These are phyloP conservation scores for Peromyscus nudipes DNA, from an alignment of 2,797 vertebrate genomes.

Conservation along the genomic window DNA sequence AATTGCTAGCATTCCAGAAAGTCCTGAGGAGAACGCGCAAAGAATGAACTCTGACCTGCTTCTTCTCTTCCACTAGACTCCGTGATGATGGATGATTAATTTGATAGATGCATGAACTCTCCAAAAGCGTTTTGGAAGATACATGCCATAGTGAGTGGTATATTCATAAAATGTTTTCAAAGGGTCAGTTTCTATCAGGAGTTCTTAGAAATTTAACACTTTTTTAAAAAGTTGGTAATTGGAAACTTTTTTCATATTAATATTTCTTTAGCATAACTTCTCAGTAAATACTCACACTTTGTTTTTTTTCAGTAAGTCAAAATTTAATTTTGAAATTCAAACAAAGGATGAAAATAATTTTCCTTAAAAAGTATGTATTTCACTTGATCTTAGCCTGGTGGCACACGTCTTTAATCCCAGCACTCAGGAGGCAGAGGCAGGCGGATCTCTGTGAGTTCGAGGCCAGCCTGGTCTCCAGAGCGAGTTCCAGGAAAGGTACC, in stretches of 20 bases:
- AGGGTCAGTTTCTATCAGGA: background rate
- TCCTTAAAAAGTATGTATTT: slow-evolving; percentile 32
- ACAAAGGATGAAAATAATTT: background rate
- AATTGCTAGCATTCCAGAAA: slow-evolving; percentile 7
- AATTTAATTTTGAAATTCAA: slow-evolving; percentile 39
- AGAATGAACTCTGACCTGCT: background rate
- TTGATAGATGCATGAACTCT: background rate
- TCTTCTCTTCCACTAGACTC: background rate
- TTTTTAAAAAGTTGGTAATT: background rate
- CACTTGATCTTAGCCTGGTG: no score
- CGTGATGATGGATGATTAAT: background rate
- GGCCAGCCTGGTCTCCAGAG: no score
- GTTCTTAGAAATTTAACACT: slow-evolving; percentile 26
- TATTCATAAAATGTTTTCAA: slow-evolving; percentile 42
- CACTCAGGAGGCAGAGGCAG: no score
- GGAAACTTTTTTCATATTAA: slow-evolving; percentile 39
- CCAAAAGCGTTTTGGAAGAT: background rate
- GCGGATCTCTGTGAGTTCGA: no score
- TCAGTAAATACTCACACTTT: slow-evolving; percentile 19
- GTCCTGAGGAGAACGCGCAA: background rate
- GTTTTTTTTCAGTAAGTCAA: background rate
- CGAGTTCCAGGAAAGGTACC: no score
- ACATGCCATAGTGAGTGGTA: background rate
- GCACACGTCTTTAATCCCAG: no score
- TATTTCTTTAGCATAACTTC: slow-evolving; percentile 1